phyloP scores from a whole-genome alignment of 2,888 invertebrate species.

The Neuroscelio doddi region DNA sequence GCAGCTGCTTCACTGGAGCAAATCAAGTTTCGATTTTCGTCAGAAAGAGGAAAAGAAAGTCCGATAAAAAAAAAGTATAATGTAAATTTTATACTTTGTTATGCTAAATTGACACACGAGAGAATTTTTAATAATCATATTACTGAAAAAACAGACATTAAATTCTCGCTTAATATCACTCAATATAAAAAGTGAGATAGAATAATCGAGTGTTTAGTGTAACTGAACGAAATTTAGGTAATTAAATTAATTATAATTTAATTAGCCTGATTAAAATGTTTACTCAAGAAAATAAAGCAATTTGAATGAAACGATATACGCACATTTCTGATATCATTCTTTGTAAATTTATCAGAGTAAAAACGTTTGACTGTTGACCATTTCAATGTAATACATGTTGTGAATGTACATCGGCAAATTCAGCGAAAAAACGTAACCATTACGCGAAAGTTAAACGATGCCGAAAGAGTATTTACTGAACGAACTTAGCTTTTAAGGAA shows the following conservation, averaged over 20 bases:
- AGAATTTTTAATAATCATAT: constrained; percentile 4
- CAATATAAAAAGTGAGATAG: no score
- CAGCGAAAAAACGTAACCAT: constrained; percentile 26
- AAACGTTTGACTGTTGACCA: not conserved
- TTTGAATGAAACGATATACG: no score
- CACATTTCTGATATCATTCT: no score
- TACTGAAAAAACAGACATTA: not conserved
- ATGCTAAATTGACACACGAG: constrained; percentile 9
- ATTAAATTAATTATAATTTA: no score
- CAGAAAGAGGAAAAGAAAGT: constrained; percentile 3
- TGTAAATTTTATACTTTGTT: constrained; percentile 10
- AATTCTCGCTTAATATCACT: no score
- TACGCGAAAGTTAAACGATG: constrained; percentile 34
- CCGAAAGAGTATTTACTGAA: constrained; percentile 43
- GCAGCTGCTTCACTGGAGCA: constrained; percentile 26
- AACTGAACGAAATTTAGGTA: no score
- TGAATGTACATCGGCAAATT: constrained; percentile 27
- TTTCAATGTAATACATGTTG: no score
- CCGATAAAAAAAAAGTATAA: not conserved
- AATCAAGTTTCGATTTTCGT: constrained; percentile 32
- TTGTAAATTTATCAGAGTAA: no score
- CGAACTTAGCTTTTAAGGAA: constrained; percentile 41
- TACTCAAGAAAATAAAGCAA: no score
- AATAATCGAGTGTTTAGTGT: no score
- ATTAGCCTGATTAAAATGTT: no score